Percentiles rank a stretch among this genome's conserved stretches.
These are phyloP conservation scores for Leptopilina myrica DNA, from an alignment of 2,888 invertebrate genomes.

Conservation along the genomic window DNA sequence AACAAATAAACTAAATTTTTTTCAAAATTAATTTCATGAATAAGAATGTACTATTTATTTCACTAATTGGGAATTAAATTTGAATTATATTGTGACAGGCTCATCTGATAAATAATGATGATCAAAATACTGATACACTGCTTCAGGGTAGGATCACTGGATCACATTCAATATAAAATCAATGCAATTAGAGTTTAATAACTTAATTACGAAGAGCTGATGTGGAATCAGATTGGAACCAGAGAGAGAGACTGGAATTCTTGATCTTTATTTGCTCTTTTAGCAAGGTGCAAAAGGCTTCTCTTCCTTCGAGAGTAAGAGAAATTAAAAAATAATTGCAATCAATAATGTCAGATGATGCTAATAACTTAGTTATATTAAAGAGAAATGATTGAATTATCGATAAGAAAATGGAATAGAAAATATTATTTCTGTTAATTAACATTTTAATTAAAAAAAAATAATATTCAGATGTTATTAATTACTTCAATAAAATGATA, in stretches of 20 bases:
- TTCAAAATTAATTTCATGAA: too few relatives aligned
- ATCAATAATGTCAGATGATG: neutral
- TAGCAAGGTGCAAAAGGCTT: neutral
- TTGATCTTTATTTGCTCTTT: neutral
- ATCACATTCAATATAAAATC: slow-evolving; percentile 17
- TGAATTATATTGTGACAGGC: slow-evolving; percentile 1
- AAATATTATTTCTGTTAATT: too few relatives aligned
- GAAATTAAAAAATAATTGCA: slow-evolving; percentile 8
- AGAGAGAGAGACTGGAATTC: slow-evolving; percentile 12
- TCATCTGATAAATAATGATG: slow-evolving; percentile 18
- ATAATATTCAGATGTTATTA: too few relatives aligned
- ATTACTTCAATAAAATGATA: too few relatives aligned
- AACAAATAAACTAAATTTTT: too few relatives aligned
- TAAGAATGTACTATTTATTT: too few relatives aligned
- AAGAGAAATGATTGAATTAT: too few relatives aligned
- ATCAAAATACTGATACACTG: slow-evolving; percentile 14
- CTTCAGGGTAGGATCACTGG: slow-evolving; percentile 8
- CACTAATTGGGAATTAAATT: neutral
- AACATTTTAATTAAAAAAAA: too few relatives aligned
- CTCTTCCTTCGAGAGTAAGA: too few relatives aligned
- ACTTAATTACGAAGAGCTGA: slow-evolving; percentile 29
- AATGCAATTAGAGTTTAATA: slow-evolving; percentile 40
- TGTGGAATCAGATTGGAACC: slow-evolving; percentile 12
- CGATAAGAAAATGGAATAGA: too few relatives aligned
- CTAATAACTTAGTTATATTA: neutral